Evolutionary conservation across 2,797 vertebrate species (phyloP), one percentile per base, ranked within the genome.

Genomic region (Sebastolobus alascanus): DNA sequence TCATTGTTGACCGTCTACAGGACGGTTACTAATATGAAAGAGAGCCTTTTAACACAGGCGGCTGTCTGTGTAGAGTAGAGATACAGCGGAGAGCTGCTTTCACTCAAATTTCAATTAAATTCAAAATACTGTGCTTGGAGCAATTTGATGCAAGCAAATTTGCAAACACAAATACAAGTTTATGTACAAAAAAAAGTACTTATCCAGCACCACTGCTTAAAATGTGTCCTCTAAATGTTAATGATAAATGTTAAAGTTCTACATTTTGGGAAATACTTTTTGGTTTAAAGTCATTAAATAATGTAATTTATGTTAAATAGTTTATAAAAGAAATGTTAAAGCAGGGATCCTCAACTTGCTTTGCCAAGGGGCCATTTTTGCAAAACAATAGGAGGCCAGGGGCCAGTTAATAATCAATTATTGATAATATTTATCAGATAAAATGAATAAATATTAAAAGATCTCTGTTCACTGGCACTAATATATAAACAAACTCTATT

Each of bases 1-100:
- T 40, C 70, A 7, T 77, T 81, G 61, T 86, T 71, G 14, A 12
- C 4, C 35, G 60, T 12, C 6, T 25, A 16, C 43, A 18, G 71
- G 54, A 31, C 69, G 13, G 25, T 59, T 29, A 12, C 43, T 68
- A 40, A 58, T 22, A n/a, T 59, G 22, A 38, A 38, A 38, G 12
- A 5, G 20, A 20, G 38, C 20, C 12, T 25, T 50, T 20, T 1
- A 22, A 60, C 46, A 4, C 40, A 35, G 2, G 25, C 37, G 5
- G 11, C 12, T 55, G 43, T 18, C n/a, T 68, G 1, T 61, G 54
- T n/a, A 7, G 25, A 33, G 40, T 2, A 9, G n/a, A 65, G 29
- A 38, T 13, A 56, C 12, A 33, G 43, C 1, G 10, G n/a, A 69
- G 31, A 33, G 12, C 9, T 25, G 25, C 1, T 25, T 25, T 25